A percentile compares a stretch with the other conserved stretches of the same genome.
Evolutionary conservation across 2,888 invertebrate genomes (phyloP).

Genomic region (Hirudinaria manillensis): DNA sequence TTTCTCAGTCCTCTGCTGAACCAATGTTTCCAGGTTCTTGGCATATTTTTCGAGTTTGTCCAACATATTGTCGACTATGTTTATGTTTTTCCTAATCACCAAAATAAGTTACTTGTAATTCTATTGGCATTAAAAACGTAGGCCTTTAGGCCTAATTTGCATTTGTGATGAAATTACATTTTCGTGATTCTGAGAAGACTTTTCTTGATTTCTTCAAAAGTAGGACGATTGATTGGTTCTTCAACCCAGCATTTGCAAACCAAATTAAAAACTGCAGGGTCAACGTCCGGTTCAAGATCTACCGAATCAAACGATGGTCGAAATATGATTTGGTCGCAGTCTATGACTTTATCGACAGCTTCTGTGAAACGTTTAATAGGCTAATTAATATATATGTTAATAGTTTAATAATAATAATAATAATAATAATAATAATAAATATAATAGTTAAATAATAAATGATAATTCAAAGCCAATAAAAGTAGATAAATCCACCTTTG

Average conservation of each 20-base stretch:
- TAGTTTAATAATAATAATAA: no score
- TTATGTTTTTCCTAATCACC: slow-evolving; percentile 5
- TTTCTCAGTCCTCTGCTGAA: slow-evolving; percentile 21
- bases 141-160: background rate
- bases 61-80: slow-evolving; percentile 20
- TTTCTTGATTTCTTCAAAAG: slow-evolving; percentile 25
- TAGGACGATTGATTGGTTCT: slow-evolving; percentile 10
- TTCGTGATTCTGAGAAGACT: background rate
- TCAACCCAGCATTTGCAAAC: slow-evolving; percentile 20
- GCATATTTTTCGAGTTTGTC: slow-evolving; percentile 21
- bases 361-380: slow-evolving; percentile 11
- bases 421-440: no score
- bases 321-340: background rate
- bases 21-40: slow-evolving; percentile 4
- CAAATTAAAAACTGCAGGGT: background rate
- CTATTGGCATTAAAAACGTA: background rate
- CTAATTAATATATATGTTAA: no score
- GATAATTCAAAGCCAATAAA: no score
- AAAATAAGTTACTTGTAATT: background rate
- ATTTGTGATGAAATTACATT: background rate
- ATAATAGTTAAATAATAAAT: no score
- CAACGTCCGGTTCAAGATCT: background rate
- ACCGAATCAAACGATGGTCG: background rate
- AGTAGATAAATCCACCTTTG: background rate
- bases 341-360: background rate